phyloP scores from a whole-genome alignment of 1,140 invertebrate species.

The Hydropsyche tenuis region DNA sequence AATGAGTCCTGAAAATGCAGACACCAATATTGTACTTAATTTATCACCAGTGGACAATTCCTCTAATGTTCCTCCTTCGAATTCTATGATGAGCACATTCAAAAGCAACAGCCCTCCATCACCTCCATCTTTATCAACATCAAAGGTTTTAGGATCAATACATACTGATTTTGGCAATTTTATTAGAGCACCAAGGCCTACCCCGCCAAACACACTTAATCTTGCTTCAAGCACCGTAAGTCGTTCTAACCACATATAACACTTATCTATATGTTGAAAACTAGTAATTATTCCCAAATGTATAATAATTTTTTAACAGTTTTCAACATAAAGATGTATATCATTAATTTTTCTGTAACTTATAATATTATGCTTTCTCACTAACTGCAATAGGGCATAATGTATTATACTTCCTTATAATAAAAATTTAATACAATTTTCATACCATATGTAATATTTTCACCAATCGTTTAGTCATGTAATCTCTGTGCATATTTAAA shows the following conservation, averaged over 20 bases:
- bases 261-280: background rate
- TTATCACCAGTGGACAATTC: conserved; percentile 69
- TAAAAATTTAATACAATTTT: no score
- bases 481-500: no score
- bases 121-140: conserved; percentile 54
- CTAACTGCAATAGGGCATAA: no score
- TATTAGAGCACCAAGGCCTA: conserved; percentile 73
- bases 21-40: conserved; percentile 77
- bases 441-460: no score
- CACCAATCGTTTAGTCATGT: no score
- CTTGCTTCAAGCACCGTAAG: conserved; percentile 66
- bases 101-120: conserved; percentile 65
- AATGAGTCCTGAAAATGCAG: conserved; percentile 68
- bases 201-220: conserved; percentile 82
- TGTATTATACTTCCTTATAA: no score
- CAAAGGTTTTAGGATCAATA: conserved; percentile 31
- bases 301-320: background rate
- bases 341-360: no score
- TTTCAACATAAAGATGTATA: conserved; percentile 2
- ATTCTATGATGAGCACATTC: conserved; percentile 66
- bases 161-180: conserved; percentile 56
- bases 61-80: conserved; percentile 50
- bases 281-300: background rate
- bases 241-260: conserved; percentile 38
- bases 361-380: no score